These are phyloP conservation scores for Spea hammondii DNA, from an alignment of 2,797 vertebrate species.

Conservation along the genomic window DNA sequence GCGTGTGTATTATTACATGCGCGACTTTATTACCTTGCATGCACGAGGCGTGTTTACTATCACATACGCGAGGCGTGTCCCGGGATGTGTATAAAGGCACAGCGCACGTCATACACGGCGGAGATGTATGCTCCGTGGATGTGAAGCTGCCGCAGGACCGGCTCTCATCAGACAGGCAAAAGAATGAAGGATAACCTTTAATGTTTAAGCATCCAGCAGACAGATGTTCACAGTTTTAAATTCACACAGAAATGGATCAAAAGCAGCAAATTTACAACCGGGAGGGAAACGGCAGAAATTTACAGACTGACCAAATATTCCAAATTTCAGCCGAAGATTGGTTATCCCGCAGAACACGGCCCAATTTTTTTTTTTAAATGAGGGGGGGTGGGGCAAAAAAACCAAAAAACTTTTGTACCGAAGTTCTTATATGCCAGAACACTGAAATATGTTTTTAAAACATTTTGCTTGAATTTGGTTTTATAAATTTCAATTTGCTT, in stretches of 20 bases:
- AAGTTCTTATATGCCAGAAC: too few species aligned
- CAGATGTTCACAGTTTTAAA: slow-evolving; percentile 68
- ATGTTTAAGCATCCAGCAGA: slow-evolving; percentile 70
- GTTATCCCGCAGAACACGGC: too few species aligned
- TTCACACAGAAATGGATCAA: slow-evolving; percentile 65
- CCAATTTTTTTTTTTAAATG: too few species aligned
- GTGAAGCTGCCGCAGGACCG: slow-evolving; percentile 18
- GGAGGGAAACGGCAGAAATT: slow-evolving; percentile 55
- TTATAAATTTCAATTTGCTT: too few species aligned
- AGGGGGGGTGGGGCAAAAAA: too few species aligned
- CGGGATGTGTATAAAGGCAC: neutral
- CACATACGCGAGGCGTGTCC: neutral
- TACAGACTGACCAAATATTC: neutral
- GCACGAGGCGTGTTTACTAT: too few species aligned
- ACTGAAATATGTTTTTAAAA: too few species aligned
- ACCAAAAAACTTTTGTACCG: too few species aligned
- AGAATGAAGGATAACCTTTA: slow-evolving; percentile 79
- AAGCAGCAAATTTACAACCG: slow-evolving; percentile 65
- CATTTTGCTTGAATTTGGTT: too few species aligned
- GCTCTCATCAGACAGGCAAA: slow-evolving; percentile 52
- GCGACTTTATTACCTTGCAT: too few species aligned
- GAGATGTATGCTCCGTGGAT: neutral
- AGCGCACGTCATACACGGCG: neutral
- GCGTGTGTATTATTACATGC: too few species aligned
- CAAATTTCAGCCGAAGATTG: neutral